Conservation (phyloP, 2,797 vertebrate genomes). For the Momotus momota region DNA sequence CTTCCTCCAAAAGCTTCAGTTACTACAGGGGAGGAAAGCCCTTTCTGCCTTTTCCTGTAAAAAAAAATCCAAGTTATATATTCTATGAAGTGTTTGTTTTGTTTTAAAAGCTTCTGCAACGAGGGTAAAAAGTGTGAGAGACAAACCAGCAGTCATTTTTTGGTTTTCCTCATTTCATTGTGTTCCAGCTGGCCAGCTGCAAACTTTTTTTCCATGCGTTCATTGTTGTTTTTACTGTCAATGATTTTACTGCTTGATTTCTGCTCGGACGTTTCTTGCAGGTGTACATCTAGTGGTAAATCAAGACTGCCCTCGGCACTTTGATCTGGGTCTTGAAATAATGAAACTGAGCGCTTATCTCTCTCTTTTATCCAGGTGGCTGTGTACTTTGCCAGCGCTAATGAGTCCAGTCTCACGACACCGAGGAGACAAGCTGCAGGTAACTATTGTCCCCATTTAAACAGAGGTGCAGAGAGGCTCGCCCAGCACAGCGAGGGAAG, state of each 20-base stretch:
- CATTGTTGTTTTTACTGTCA: constrained; percentile 25
- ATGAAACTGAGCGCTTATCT: not conserved
- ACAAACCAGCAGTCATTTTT: not conserved
- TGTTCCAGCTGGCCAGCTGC: constrained; percentile 51
- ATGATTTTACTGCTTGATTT: constrained; percentile 31
- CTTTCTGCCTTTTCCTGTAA: not conserved
- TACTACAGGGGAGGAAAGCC: not conserved
- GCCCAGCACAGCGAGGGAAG: not conserved
- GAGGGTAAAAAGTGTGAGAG: not conserved
- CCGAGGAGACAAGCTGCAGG: not conserved
- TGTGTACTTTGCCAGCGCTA: not conserved
- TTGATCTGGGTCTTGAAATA: constrained; percentile 42
- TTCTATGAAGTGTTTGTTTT: not conserved
- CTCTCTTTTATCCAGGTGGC: constrained; percentile 10
- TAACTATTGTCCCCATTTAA: not conserved
- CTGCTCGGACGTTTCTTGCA: not conserved
- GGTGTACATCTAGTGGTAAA: constrained; percentile 25
- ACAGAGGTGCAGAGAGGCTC: not conserved
- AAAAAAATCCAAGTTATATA: not conserved
- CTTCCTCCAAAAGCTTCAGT: constrained; percentile 12
- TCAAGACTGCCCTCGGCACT: not conserved
- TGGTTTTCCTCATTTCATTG: constrained; percentile 12
- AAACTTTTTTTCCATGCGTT: not conserved
- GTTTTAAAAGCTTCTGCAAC: constrained; percentile 11
- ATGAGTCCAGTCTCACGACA: not conserved